Conservation (phyloP, 2,113 vertebrate species). For the Garra rufa region DNA sequence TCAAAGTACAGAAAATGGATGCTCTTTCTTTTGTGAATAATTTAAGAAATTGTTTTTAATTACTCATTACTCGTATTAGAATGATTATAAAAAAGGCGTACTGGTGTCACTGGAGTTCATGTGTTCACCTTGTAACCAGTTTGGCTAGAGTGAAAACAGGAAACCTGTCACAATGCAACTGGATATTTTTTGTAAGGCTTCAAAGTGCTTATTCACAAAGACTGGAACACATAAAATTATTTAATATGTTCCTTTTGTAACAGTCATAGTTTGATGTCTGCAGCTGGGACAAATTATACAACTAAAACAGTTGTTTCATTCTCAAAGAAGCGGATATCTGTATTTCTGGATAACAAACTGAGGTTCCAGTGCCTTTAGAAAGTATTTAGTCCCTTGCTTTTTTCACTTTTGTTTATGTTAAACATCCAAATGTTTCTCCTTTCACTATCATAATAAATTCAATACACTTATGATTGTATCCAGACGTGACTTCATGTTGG, state of each 20-base stretch:
- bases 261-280: not conserved
- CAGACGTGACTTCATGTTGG: not conserved
- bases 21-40: not conserved
- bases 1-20: not conserved
- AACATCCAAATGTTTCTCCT: not conserved
- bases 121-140: not conserved
- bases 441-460: not conserved
- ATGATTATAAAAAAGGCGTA: not conserved
- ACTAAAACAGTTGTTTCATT: not conserved
- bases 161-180: not conserved
- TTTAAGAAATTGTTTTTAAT: not conserved
- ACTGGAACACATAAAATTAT: not conserved
- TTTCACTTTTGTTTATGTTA: not conserved
- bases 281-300: not conserved
- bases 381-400: not conserved
- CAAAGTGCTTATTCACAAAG: conserved; percentile 8
- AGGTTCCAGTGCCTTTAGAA: not conserved
- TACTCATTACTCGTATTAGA: not conserved
- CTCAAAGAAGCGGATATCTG: not conserved
- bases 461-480: not conserved
- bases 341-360: not conserved
- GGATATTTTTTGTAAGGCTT: not conserved
- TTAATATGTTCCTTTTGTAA: not conserved
- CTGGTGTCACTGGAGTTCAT: not conserved
- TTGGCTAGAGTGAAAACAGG: not conserved